Evolutionary conservation across 2,113 vertebrate species (phyloP).

Genomic region (Setophaga kirtlandii): DNA sequence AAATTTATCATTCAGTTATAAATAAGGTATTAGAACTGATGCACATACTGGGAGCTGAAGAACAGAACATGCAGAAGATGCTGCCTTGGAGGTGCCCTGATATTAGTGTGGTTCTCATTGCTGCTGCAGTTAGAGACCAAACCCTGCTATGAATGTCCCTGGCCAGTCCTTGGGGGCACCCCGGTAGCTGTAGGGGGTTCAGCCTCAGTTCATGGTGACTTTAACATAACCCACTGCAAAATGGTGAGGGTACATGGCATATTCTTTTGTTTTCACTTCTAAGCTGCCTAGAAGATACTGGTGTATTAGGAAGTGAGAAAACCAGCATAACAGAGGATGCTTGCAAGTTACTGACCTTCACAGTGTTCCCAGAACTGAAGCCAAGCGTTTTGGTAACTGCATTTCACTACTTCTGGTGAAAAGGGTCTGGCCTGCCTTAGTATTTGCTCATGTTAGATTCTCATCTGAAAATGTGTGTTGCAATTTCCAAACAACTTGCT

Average conservation of each 20-base stretch:
- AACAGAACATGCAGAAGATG: background rate
- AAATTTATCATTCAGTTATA: background rate
- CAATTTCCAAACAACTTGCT: background rate
- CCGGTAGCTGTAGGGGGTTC: background rate
- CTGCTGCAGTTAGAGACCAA: background rate
- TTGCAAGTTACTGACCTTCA: background rate
- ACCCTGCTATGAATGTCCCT: background rate
- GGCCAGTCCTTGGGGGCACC: background rate
- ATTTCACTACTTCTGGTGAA: accelerated
- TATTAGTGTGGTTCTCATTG: background rate
- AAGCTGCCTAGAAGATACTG: background rate
- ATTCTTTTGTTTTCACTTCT: background rate
- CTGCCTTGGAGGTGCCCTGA: background rate
- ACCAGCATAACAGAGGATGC: accelerated
- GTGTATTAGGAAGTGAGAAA: background rate
- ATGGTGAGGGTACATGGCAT: background rate
- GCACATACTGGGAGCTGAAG: background rate
- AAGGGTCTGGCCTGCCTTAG: background rate
- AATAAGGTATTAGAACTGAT: background rate
- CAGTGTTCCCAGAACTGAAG: background rate
- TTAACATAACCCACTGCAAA: background rate
- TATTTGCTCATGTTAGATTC: background rate
- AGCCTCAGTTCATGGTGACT: background rate
- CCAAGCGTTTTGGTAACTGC: background rate
- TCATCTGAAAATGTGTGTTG: background rate